phyloP scores from a whole-genome alignment of 2,113 vertebrate genomes.

The Dolichallabes microphthalmus region DNA sequence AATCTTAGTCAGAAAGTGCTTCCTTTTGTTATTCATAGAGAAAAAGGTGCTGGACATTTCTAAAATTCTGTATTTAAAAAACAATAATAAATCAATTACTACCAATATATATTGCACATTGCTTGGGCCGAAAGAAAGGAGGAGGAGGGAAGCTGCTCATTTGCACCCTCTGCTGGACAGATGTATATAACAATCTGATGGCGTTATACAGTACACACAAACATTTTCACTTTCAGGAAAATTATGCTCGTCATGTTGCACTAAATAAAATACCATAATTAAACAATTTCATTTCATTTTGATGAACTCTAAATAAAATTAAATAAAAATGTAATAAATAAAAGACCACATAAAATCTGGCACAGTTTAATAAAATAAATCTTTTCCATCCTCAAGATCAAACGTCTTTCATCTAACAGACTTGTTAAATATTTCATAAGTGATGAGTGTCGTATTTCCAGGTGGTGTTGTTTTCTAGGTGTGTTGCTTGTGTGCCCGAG shows the following conservation, averaged over 20 bases:
- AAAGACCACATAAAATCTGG: neutral
- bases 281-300: neutral
- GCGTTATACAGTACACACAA: neutral
- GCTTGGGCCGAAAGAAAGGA: neutral
- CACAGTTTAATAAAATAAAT: constrained; percentile 12
- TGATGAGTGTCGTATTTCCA: neutral
- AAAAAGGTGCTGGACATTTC: neutral
- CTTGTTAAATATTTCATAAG: neutral
- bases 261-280: neutral
- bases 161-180: neutral
- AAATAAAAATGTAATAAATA: neutral
- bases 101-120: neutral
- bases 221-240: neutral
- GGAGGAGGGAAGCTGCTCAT: neutral
- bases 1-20: neutral
- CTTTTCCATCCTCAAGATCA: neutral
- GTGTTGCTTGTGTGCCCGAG: constrained; percentile 42
- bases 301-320: neutral
- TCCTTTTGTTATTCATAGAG: neutral
- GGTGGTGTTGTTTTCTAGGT: neutral
- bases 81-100: neutral
- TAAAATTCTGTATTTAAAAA: too few relatives aligned
- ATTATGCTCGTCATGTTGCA: too few relatives aligned
- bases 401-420: neutral
- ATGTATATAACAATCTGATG: neutral